Conservation (phyloP, 2,113 vertebrate species). For the Glareola pratincola region DNA sequence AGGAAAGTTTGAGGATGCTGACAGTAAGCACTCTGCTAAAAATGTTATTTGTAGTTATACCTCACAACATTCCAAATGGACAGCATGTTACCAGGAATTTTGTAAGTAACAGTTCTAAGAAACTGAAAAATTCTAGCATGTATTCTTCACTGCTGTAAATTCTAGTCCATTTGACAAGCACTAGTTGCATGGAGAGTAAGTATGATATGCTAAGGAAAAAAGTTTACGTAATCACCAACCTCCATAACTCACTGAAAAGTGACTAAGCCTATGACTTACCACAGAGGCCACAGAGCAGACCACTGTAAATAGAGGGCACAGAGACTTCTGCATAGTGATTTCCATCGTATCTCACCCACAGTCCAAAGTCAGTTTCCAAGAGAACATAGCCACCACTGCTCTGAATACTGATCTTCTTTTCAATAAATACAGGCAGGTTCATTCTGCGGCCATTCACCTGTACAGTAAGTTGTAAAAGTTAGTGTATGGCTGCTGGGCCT, state of each 20-base stretch:
- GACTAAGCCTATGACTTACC: conserved; percentile 70
- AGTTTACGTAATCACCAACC: background rate
- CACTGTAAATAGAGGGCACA: conserved; percentile 75
- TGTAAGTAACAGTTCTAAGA: background rate
- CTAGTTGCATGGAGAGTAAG: background rate
- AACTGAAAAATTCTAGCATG: background rate
- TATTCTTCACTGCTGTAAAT: background rate
- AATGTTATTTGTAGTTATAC: background rate
- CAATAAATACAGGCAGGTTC: conserved; percentile 73
- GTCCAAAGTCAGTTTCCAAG: conserved; percentile 81
- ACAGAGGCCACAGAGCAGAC: conserved; percentile 85
- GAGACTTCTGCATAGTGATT: conserved; percentile 86
- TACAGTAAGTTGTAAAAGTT: background rate
- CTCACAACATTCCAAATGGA: background rate
- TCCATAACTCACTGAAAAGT: background rate
- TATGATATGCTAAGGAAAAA: background rate
- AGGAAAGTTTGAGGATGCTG: background rate
- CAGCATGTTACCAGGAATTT: background rate
- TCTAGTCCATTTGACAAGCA: background rate
- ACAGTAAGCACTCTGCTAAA: background rate
- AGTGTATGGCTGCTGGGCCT: background rate
- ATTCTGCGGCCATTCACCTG: conserved; percentile 77
- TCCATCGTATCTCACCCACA: conserved; percentile 85
- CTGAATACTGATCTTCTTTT: conserved; percentile 70
- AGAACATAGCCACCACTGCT: conserved; percentile 83